phyloP scores from a whole-genome alignment of 2,797 vertebrate genomes.

The Passerculus sandwichensis region DNA sequence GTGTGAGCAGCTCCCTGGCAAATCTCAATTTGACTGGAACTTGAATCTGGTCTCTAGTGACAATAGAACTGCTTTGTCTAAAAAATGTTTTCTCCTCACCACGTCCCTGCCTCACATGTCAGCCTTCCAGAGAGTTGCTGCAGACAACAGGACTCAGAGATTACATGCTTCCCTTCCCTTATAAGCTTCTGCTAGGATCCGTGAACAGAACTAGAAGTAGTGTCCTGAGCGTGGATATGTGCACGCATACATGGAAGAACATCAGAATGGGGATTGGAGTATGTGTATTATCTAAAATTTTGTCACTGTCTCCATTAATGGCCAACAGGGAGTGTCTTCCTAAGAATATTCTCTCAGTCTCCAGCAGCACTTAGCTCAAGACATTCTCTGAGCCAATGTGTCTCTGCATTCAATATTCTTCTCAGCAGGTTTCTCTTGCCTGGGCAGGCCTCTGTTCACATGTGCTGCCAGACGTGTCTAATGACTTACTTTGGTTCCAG shows the following conservation, averaged over 20 bases:
- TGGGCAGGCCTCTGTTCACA: background rate
- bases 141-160: background rate
- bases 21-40: background rate
- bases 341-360: background rate
- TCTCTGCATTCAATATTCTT: background rate
- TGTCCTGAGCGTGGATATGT: background rate
- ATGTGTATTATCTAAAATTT: background rate
- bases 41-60: background rate
- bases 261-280: background rate
- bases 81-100: background rate
- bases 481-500: constrained; percentile 33
- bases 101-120: background rate
- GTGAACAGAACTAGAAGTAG: background rate
- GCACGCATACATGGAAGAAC: background rate
- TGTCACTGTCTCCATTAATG: background rate
- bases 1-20: background rate
- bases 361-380: background rate
- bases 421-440: background rate
- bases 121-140: background rate
- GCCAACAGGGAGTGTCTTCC: background rate
- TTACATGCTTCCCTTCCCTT: background rate
- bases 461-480: background rate
- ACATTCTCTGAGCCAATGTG: background rate
- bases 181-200: background rate
- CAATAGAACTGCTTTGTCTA: background rate